A percentile compares a stretch with the other conserved stretches of the same genome.
Conservation (phyloP, 2,888 invertebrate genomes). For the Prosapia bicincta region DNA sequence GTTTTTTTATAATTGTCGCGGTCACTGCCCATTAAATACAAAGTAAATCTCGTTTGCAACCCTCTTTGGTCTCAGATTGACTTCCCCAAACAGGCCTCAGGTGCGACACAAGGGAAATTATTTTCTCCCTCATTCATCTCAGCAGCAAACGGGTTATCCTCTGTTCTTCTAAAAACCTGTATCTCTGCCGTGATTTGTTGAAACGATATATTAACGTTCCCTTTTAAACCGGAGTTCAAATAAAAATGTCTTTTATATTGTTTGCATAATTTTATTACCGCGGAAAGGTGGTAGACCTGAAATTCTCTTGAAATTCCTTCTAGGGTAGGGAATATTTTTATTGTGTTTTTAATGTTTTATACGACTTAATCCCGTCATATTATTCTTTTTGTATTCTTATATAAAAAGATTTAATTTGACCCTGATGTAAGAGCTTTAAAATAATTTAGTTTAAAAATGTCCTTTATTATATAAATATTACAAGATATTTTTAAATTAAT, state of each 20-base stretch:
- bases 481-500: no score
- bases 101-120: not conserved
- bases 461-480: no score
- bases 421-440: no score
- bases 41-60: not conserved
- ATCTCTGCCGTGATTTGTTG: not conserved
- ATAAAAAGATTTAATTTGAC: no score
- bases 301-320: not conserved
- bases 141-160: not conserved
- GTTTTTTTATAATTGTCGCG: not conserved
- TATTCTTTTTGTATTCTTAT: no score
- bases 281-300: not conserved
- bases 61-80: not conserved
- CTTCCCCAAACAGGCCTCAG: not conserved
- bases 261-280: not conserved
- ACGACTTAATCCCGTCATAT: not conserved
- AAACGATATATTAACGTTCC: not conserved
- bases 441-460: no score
- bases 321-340: not conserved
- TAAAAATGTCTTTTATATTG: not conserved
- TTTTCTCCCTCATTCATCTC: not conserved
- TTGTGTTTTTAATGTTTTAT: not conserved
- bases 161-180: not conserved
- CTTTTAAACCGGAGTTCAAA: not conserved
- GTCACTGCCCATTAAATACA: not conserved